Base-by-base conservation (phyloP, 1,140 invertebrate species). In the Ladona fulva region DNA sequence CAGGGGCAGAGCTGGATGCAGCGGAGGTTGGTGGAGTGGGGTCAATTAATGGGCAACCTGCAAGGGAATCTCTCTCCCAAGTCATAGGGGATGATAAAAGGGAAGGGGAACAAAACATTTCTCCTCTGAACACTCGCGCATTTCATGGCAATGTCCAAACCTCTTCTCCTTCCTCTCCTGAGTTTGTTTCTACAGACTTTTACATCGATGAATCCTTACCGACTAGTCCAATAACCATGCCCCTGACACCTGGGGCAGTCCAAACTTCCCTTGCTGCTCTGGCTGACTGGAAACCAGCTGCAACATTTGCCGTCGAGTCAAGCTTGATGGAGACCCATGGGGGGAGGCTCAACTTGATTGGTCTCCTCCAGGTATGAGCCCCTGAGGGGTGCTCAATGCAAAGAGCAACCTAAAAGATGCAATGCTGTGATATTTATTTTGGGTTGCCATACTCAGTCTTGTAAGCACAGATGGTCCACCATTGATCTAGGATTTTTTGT, bases 141-240 rank as follows among this genome's bases (percentile, higher is more conserved):
- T 16, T 19, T 22, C 52, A 66, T 66, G 16, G n/a, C 14, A 3
- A 22, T 66, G 59, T 80, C 82, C 80, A 82, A 82, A 80, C 82
- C 83, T 74, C 80, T 82, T 66, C 29, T 1, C 80, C 81, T n/a
- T 84, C 84, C 59, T 81, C 81, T 74, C 82, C 82, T 42, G 93
- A 94, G 85, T 94, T 94, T 85, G 87, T 91, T 81, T 90, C 89
- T 81, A 91, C 92, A 77, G 92, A 94, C 81, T 94, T 92, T 89
- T 95, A 94, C 87, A 93, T 95, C 86, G 93, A 95, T 83, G 94
- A 94, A 84, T 94, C 93, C 77, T 85, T 92, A 84, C 91, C 91
- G 73, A 91, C 90, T 82, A 92, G 74, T 76, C 66, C 52, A 16
- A 66, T 66, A 19, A 66, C 52, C 52, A 66, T 66, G 52, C 52